Evolutionary conservation across 64 coral and sea anemone species (phyloP), one percentile per base, ranked within the genome.

Genomic region (Montipora cactus): DNA sequence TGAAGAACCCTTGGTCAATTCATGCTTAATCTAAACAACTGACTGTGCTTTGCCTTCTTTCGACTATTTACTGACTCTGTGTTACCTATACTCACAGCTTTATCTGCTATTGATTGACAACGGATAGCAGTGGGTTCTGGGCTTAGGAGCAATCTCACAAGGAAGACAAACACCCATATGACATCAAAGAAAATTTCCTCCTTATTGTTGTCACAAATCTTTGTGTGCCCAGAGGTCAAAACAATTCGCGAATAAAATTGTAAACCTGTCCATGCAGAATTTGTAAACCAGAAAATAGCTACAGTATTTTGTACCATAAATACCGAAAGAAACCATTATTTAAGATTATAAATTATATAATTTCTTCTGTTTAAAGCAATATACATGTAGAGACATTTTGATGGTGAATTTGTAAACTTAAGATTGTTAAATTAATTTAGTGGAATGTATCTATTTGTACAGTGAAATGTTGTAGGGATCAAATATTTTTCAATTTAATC

Each of bases 21-120:
- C 37, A 37, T 37, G 37, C 37, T 37, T 37, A 37, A 37, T 64
- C 9, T 12, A 11, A 14, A 12, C 9, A 64, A 14, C 61, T 64
- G 61, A 64, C 61, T 64, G 11, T 62, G 6, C 47, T 50, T 68
- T 72, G 18, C 19, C 19, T 71, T 71, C 18, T 49, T 5, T 2
- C 62, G 47, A 86, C 47, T 71, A 3, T 86, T 8, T 72, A 86
- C 82, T 86, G 82, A 86, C 82, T 86, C 82, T 86, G 7, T 86
- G 66, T 86, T 86, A 86, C 82, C 79, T 86, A 58, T 82, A 86
- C 82, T 86, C 82, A 72, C 82, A 86, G 82, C 81, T 84, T 44
- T 66, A 68, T 86, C 82, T 71, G 82, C 82, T 86, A 86, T 86
- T 86, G 82, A 86, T 45, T 72, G 66, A 51, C 82, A 84, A 84